Base-by-base conservation (phyloP, 2,113 vertebrate species). In the Acrocephalus kingi region DNA sequence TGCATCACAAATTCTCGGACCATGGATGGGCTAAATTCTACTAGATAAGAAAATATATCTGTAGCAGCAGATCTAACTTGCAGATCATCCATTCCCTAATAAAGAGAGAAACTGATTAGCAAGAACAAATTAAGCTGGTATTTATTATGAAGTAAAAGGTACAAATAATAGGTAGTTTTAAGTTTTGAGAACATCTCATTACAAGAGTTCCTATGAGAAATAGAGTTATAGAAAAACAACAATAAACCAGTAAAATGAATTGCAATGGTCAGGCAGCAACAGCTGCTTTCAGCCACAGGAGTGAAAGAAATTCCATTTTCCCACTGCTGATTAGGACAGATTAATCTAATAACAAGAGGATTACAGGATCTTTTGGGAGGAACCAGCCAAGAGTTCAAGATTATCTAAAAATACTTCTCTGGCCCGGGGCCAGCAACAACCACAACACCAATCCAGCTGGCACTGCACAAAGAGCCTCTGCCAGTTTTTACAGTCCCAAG, bases 21-120 rank as follows among this genome's bases (percentile, higher is more conserved):
- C 99, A 99, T 99, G 85, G 99, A 99, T 94, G 99, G 99, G 97
- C 99, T 99, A 98, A 99, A 99, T 96, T 99, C 99, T 98, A 99
- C 99, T 96, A 99, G 98, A 97, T 99, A 99, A 87, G 99, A 99
- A 98, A 99, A 99, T 98, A 99, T 99, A 97, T 99, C 99, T 82
- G 99, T 99, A 90, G 99, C 99, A 97, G 99, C 99, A 86, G 99
- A 98, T 97, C 99, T 98, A 96, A 99, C 99, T 97, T 99, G 99
- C 94, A 99, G 97, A 97, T 99, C 99, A 89, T 99, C 99, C 99
- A 99, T 99, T 79, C 99, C 99, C 99, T 99, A 88, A 73, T 46
- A 78, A 81, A 84, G 69, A 64, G 14, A 78, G 43, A 72, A 95
- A 67, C 4, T 48, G 67, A 72, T 61, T 51, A 87, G 79, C 81